Conservation (phyloP, 1,140 invertebrate species). For the Rhopalosiphum padi region DNA sequence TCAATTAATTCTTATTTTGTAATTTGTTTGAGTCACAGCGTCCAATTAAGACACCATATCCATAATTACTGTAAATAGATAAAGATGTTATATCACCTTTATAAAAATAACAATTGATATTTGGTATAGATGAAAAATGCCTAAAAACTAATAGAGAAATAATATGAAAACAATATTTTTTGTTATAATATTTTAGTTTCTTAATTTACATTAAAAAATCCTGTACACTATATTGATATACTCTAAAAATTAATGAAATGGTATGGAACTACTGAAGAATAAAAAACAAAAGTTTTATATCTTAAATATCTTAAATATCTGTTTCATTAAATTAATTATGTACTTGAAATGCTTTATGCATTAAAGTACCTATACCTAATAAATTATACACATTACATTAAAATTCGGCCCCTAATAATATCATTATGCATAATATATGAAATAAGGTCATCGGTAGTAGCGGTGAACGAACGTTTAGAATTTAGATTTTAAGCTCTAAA, state of each 20-base stretch:
- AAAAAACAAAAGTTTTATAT: not conserved
- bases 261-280: accelerated
- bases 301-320: not conserved
- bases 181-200: not conserved
- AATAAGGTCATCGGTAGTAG: not conserved
- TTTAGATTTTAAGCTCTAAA: not conserved
- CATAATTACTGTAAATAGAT: not conserved
- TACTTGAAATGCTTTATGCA: not conserved
- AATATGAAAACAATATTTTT: not conserved
- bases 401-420: not conserved
- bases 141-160: not conserved
- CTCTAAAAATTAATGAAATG: not conserved
- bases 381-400: not conserved
- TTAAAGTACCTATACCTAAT: not conserved
- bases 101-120: not conserved
- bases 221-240: not conserved
- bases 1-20: not conserved
- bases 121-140: not conserved
- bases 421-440: not conserved
- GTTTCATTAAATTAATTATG: too few relatives aligned
- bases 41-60: not conserved
- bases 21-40: not conserved
- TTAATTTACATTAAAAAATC: not conserved
- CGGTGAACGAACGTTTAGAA: not conserved
- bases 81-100: not conserved